Evolutionary conservation across 2,797 vertebrate species (phyloP).

Genomic region (Dryobates pubescens): DNA sequence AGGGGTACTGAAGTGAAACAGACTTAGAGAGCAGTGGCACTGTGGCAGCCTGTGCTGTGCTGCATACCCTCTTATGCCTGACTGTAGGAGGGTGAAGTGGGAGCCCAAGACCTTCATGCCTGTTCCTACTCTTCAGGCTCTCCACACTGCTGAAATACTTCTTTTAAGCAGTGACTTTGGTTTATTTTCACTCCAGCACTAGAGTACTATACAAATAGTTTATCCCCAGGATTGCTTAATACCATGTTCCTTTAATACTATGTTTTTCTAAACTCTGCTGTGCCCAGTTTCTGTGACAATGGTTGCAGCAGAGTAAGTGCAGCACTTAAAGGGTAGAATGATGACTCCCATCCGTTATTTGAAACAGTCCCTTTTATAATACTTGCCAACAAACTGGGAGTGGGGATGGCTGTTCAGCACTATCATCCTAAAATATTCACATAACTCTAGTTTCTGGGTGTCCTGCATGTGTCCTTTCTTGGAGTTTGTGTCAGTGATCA

Average conservation of each 20-base stretch:
- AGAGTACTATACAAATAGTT: neutral
- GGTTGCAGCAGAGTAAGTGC: neutral
- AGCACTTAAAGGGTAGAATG: neutral
- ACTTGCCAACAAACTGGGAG: neutral
- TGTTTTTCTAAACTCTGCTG: neutral
- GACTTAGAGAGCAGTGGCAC: accelerated
- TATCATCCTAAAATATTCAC: neutral
- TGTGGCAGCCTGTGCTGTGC: neutral
- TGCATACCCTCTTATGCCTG: neutral
- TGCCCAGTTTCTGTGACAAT: neutral
- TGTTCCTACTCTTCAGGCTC: neutral
- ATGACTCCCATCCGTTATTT: neutral
- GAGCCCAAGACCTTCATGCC: neutral
- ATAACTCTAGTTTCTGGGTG: neutral
- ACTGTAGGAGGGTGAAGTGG: neutral
- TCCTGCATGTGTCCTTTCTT: neutral
- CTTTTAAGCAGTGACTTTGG: neutral
- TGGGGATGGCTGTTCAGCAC: neutral
- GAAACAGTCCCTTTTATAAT: neutral
- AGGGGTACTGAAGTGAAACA: accelerated
- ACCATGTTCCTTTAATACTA: neutral
- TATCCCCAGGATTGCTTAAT: neutral
- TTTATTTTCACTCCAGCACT: neutral
- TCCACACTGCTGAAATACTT: neutral
- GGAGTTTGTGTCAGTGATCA: neutral